Percentiles rank a stretch among this genome's conserved stretches.
Conservation (phyloP, 1,140 invertebrate species). For the Carcinoscorpius rotundicauda region DNA sequence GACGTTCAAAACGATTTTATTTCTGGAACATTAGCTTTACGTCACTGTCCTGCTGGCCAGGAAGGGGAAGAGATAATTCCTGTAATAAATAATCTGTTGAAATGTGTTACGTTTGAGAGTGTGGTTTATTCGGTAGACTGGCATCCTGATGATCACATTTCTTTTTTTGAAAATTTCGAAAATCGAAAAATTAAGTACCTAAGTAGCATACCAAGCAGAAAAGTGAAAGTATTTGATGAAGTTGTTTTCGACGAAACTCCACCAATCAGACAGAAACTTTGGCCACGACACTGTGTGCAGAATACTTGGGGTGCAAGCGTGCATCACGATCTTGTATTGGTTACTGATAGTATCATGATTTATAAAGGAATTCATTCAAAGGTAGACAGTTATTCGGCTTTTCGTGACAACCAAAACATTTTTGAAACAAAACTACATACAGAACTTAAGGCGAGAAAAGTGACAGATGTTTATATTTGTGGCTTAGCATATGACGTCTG, state of each 20-base stretch:
- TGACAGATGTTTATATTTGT: conserved; percentile 91
- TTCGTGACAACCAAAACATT: conserved; percentile 90
- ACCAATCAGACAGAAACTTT: conserved; percentile 65
- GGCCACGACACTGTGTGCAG: conserved; percentile 92
- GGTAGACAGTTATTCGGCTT: conserved; percentile 93
- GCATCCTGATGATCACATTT: conserved; percentile 94
- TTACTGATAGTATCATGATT: conserved; percentile 13
- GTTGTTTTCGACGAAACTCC: conserved; percentile 81
- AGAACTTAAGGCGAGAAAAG: conserved; percentile 59
- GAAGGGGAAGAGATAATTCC: conserved; percentile 82
- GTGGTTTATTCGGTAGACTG: conserved; percentile 95
- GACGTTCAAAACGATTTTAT: conserved; percentile 99
- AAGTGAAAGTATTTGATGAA: conserved; percentile 71
- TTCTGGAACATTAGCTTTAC: conserved; percentile 80
- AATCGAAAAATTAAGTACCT: conserved; percentile 51
- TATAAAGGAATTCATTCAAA: conserved; percentile 63
- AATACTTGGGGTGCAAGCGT: conserved; percentile 86
- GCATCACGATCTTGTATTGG: conserved; percentile 76
- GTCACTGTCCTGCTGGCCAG: conserved; percentile 81
- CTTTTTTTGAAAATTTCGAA: conserved; percentile 84
- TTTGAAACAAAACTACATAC: conserved; percentile 67
- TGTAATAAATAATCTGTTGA: conserved; percentile 79
- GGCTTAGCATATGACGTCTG: conserved; percentile 94
- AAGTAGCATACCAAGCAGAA: conserved; percentile 46
- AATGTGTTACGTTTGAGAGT: conserved; percentile 70